phyloP scores from a whole-genome alignment of 2,888 invertebrate genomes.

The Mesorhabditis sp. region DNA sequence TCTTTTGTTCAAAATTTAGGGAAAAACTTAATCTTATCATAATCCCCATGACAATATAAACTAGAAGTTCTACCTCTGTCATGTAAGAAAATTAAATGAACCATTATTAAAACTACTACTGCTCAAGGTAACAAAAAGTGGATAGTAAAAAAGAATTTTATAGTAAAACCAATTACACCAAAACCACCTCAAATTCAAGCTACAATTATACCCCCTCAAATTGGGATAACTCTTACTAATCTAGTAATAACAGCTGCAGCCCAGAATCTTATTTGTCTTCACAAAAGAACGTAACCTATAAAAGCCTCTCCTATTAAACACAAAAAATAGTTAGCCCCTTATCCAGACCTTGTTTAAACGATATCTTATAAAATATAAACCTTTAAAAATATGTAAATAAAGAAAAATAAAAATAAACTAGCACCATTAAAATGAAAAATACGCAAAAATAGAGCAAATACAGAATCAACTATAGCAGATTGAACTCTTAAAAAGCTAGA shows the following conservation, averaged over 20 bases:
- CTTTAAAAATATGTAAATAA: conserved; percentile 56
- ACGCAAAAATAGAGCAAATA: conserved; percentile 51
- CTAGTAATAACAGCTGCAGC: conserved; percentile 78
- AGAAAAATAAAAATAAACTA: conserved; percentile 49
- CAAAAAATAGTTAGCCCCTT: conserved; percentile 69
- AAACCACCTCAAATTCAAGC: conserved; percentile 76
- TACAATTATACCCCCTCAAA: conserved; percentile 39
- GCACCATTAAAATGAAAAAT: conserved; percentile 47
- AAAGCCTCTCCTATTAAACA: conserved; percentile 73
- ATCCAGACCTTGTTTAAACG: conserved; percentile 68
- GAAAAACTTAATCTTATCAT: conserved; percentile 46
- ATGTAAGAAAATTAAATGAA: conserved; percentile 57
- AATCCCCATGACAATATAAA: conserved; percentile 45
- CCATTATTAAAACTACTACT: conserved; percentile 60
- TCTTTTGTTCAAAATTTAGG: conserved; percentile 47
- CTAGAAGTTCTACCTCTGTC: conserved; percentile 48
- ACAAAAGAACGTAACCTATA: conserved; percentile 75
- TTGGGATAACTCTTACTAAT: conserved; percentile 64
- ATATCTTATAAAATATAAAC: conserved; percentile 61
- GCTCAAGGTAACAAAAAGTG: conserved; percentile 75
- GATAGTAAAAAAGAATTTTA: conserved; percentile 75
- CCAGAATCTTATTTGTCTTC: conserved; percentile 79
- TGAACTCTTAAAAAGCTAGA: conserved; percentile 55
- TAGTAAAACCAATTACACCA: conserved; percentile 72
- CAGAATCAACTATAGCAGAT: conserved; percentile 57